phyloP scores from a whole-genome alignment of 1,140 invertebrate species.

The Microplitis mediator region DNA sequence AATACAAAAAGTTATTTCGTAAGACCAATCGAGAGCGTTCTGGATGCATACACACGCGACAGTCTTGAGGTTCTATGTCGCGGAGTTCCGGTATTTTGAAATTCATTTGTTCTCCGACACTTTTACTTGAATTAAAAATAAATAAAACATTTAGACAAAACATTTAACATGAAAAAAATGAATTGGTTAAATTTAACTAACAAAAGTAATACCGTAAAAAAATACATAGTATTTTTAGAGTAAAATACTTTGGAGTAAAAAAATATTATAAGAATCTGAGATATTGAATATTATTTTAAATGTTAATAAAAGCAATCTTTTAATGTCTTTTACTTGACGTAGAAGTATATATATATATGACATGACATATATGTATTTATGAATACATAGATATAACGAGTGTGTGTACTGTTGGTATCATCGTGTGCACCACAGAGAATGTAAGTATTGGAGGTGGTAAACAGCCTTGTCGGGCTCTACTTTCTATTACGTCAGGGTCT shows the following conservation, averaged over 20 bases:
- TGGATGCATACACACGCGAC: conserved; percentile 5
- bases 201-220: too few relatives aligned
- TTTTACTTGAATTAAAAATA: not conserved
- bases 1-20: not conserved
- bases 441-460: conserved; percentile 21
- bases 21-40: conserved; percentile 14
- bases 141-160: not conserved
- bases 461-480: conserved; percentile 32
- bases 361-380: too few relatives aligned
- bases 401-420: not conserved
- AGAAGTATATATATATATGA: too few relatives aligned
- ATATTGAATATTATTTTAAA: too few relatives aligned
- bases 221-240: too few relatives aligned
- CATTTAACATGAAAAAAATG: not conserved
- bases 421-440: not conserved
- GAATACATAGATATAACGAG: not conserved
- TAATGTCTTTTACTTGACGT: too few relatives aligned
- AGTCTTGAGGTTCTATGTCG: conserved; percentile 4
- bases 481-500: conserved; percentile 32
- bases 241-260: too few relatives aligned
- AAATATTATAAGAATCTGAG: too few relatives aligned
- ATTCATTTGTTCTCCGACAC: not conserved
- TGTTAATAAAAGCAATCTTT: too few relatives aligned
- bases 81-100: conserved; percentile 17
- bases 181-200: not conserved